Evolutionary conservation across 2,797 vertebrate genomes (phyloP), one percentile per base, ranked within the genome.

Genomic region (Pangasius sanitwongsei): DNA sequence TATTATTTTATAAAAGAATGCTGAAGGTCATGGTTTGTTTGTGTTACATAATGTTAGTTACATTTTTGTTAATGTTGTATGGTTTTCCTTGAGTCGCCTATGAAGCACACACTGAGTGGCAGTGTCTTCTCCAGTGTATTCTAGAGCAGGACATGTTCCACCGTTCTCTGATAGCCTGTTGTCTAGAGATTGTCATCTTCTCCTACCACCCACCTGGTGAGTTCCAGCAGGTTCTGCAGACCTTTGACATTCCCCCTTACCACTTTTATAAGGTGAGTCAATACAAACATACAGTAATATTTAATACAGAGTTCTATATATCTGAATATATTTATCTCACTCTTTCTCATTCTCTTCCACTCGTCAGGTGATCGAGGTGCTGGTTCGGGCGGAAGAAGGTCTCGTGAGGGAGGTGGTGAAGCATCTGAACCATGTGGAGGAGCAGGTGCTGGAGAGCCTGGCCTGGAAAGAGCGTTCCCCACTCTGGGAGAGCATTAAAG

Each of bases 331-430:
- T 84, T 31, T 53, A 13, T 55, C n/a, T 70, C 18, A 70, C 44
- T 53, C 28, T 34, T 55, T 55, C 28, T 48, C 18, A 20, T 69
- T 34, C 9, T 87, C n/a, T 80, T 65, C n/a, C 53, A 96, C 94
- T 89, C 93, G 44, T 37, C 89, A 99, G 98, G 98, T 99, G 57
- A 99, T 99, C 4, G 98, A 99, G 93, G 97, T 99, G 87, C 96
- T 99, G 18, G 98, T 99, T 92, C 97, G 98, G 1, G 97, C 98
- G 0, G 98, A 99, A 92, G 98, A 99, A 18, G 97, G 98, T 11
- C 96, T 99, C 67, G 99, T 98, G 86, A 96, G 98, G 83, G 98
- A 99, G 93, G 98, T 99, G 97, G 98, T 99, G 83, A 99, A 99
- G 91, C 98, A 99, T 69, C 95, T 99, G 83, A 99, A 99, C 92